Percentiles rank a stretch among this genome's conserved stretches.
These are phyloP conservation scores for Linnaemya vulpina DNA, from an alignment of 2,888 invertebrate genomes.

Conservation along the genomic window DNA sequence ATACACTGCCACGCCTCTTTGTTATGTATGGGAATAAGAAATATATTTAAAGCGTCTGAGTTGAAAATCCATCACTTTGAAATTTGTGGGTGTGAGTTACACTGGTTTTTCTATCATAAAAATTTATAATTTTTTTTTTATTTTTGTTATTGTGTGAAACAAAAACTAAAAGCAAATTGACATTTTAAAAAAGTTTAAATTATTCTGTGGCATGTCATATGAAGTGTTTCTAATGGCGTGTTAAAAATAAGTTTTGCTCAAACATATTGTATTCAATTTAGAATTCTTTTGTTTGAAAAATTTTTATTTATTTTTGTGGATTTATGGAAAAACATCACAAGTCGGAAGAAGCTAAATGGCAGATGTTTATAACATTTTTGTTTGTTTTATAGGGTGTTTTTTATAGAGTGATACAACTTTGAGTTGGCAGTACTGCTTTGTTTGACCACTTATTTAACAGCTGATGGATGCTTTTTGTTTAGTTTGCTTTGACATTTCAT, in stretches of 20 bases:
- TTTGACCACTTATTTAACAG: no score
- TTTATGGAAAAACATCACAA: not conserved
- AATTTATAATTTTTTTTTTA: not conserved
- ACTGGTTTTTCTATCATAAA: slow-evolving; percentile 19
- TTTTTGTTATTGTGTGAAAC: not conserved
- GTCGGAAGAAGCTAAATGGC: not conserved
- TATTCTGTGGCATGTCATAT: slow-evolving; percentile 5
- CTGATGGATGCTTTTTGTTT: no score
- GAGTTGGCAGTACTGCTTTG: no score
- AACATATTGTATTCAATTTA: not conserved
- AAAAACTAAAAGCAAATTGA: slow-evolving; percentile 4
- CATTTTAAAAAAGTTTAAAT: slow-evolving; percentile 2
- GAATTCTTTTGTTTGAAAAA: not conserved
- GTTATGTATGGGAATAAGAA: not conserved
- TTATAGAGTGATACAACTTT: no score
- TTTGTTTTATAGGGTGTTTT: no score
- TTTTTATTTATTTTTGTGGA: slow-evolving; percentile 6
- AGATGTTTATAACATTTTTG: no score
- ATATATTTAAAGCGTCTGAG: not conserved
- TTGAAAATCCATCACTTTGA: slow-evolving; percentile 10
- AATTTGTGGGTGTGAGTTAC: slow-evolving; percentile 63
- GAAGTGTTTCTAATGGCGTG: not conserved
- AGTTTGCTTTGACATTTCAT: no score
- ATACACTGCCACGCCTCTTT: not conserved
- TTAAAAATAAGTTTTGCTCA: not conserved